Percentiles rank a stretch among this genome's conserved stretches.
Evolutionary conservation across 2,113 vertebrate genomes (phyloP).

Genomic region (Vimba vimba): DNA sequence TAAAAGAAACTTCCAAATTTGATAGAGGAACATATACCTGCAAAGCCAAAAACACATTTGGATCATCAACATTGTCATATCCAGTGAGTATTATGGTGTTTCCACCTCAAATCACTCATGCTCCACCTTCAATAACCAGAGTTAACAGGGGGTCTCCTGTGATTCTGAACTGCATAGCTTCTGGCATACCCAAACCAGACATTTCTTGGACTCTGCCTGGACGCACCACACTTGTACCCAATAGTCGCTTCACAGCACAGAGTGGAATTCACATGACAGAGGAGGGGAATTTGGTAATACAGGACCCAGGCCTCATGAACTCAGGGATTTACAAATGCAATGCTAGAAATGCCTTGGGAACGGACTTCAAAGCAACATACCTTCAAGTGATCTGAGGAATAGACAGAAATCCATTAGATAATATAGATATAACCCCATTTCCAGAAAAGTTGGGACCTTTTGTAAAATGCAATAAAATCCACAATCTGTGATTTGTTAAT

Average conservation of each 20-base stretch:
- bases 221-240: constrained; percentile 76
- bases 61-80: constrained; percentile 72
- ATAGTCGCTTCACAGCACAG: constrained; percentile 69
- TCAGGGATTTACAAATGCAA: constrained; percentile 84
- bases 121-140: constrained; percentile 69
- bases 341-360: constrained; percentile 77
- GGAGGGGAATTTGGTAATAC: constrained; percentile 76
- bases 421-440: background rate
- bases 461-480: no score
- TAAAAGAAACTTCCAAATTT: constrained; percentile 71
- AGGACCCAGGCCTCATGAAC: constrained; percentile 75
- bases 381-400: constrained; percentile 73
- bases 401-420: background rate
- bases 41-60: constrained; percentile 77
- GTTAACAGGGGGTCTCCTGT: constrained; percentile 70
- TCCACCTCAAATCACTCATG: constrained; percentile 74
- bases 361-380: constrained; percentile 82
- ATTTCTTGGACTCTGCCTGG: constrained; percentile 82
- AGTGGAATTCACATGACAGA: constrained; percentile 76
- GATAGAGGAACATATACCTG: constrained; percentile 79
- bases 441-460: no score
- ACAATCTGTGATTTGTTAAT: no score
- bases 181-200: constrained; percentile 77
- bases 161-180: constrained; percentile 69
- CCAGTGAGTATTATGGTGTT: constrained; percentile 78